Conservation (phyloP, 1,140 invertebrate species). For the Tetramorium simillimum region DNA sequence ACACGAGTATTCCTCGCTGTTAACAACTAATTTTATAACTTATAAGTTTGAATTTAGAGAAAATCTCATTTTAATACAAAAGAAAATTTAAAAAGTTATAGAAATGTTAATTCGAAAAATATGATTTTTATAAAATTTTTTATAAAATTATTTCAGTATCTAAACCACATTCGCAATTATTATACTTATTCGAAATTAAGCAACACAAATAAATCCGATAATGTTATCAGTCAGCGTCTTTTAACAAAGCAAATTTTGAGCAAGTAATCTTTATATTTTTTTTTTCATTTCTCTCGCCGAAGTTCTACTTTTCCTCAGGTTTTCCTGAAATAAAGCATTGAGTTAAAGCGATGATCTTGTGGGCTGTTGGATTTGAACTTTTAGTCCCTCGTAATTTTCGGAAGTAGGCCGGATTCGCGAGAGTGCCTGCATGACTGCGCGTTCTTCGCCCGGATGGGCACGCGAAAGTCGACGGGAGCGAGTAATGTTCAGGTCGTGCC, state of each 20-base stretch:
- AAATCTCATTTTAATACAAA: neutral
- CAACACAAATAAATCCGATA: neutral
- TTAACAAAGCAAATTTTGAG: neutral
- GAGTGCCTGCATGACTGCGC: conserved; percentile 40
- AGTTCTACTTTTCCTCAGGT: neutral
- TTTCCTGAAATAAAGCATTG: neutral
- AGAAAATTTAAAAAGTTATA: neutral
- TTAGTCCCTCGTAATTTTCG: conserved; percentile 10
- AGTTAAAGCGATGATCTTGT: conserved; percentile 11
- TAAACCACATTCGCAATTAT: neutral
- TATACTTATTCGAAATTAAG: neutral
- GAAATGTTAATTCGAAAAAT: neutral
- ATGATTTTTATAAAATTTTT: neutral
- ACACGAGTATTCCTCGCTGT: neutral
- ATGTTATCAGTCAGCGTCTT: neutral
- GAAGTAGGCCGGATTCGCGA: conserved; percentile 37
- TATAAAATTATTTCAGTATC: neutral
- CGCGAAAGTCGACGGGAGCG: conserved; percentile 31
- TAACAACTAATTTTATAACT: neutral
- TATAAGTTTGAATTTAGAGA: neutral
- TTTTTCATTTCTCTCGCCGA: neutral
- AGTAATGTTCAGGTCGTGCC: conserved; percentile 38
- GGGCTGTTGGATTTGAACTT: conserved; percentile 7
- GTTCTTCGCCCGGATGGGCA: conserved; percentile 35
- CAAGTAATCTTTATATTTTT: neutral